These are phyloP conservation scores for Merodon equestris DNA, from an alignment of 2,888 invertebrate species.

Conservation along the genomic window DNA sequence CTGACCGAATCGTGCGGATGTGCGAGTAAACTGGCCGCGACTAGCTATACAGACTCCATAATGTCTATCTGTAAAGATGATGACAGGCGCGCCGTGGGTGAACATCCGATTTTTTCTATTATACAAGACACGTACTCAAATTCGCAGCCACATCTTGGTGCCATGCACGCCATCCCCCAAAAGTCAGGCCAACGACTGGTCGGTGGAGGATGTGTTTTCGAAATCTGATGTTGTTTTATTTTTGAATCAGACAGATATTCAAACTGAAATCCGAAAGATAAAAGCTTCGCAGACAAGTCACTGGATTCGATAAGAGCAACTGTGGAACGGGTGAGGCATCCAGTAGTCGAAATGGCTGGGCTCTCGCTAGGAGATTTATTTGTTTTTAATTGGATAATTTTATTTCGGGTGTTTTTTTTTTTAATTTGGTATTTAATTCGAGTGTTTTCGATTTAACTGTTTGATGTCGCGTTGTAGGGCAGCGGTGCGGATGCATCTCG, in stretches of 20 bases:
- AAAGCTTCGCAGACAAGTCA: slow-evolving; percentile 40
- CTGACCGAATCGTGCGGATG: slow-evolving; percentile 39
- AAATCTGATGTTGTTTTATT: slow-evolving; percentile 16
- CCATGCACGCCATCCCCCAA: neutral
- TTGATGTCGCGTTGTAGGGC: neutral
- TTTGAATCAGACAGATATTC: slow-evolving; percentile 17
- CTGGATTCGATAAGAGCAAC: too few relatives aligned
- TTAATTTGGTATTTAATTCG: slow-evolving; percentile 9
- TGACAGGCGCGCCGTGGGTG: slow-evolving; percentile 3
- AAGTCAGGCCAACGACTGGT: neutral
- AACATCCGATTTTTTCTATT: neutral
- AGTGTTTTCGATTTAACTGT: neutral
- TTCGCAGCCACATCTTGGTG: too few relatives aligned
- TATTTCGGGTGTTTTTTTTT: slow-evolving; percentile 40
- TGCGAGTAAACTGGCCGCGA: neutral
- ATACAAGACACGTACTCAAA: slow-evolving; percentile 51
- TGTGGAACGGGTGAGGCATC: too few relatives aligned
- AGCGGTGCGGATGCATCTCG: slow-evolving; percentile 53
- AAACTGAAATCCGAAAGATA: too few relatives aligned
- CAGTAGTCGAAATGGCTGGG: slow-evolving; percentile 49
- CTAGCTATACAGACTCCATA: slow-evolving; percentile 49
- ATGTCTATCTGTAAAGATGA: slow-evolving; percentile 46
- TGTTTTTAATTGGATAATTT: slow-evolving; percentile 62
- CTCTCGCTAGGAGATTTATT: slow-evolving; percentile 48
- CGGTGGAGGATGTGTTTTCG: slow-evolving; percentile 24